Base-by-base conservation (phyloP, 2,888 invertebrate species). In the Schizaphis graminum region DNA sequence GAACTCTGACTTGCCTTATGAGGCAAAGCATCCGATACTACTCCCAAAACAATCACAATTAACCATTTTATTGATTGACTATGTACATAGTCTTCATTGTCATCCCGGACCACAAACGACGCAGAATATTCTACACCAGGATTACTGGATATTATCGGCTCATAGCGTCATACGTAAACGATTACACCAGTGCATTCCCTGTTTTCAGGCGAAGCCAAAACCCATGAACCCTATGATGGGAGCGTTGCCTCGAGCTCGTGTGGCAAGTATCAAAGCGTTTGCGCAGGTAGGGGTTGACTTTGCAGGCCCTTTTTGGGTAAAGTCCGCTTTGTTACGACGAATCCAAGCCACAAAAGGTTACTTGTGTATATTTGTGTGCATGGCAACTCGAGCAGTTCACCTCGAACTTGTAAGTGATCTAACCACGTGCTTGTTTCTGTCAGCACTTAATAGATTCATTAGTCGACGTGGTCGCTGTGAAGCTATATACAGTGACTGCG, bases 51-150 rank as follows among this genome's bases (percentile, higher is more conserved):
- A 61, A 28, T n/a, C 90, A 3, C 90, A 67, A 13, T 47, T 90
- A 35, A 90, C 90, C 7, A n/a, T 28, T 26, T 26, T 90, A 28
- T 47, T 67, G 26, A 67, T 90, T 1, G 90, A 90, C 47, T 47
- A 11, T 44, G 47, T 90, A 7, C 90, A 90, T 47, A 10, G 67
- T 1, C n/a, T n/a, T 47, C 47, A 91, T 47, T 67, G 90, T 47
- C 67, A 91, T 49, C 90, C 77, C 16, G 67, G 67, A n/a, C 16
- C 90, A n/a, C 67, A 91, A 91, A 91, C 90, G 2, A 49, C 49
- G 24, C 90, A 91, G 3, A 91, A 91, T 35, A n/a, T 91, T 3
- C 16, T 91, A 35, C 67, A 35, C 35, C 90, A 91, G 10, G 26
- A 77, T 7, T 91, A 49, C 49, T 91, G 90, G 90, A 91, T 91